phyloP scores from a whole-genome alignment of 2,888 invertebrate genomes.

The Torymus tubicola region DNA sequence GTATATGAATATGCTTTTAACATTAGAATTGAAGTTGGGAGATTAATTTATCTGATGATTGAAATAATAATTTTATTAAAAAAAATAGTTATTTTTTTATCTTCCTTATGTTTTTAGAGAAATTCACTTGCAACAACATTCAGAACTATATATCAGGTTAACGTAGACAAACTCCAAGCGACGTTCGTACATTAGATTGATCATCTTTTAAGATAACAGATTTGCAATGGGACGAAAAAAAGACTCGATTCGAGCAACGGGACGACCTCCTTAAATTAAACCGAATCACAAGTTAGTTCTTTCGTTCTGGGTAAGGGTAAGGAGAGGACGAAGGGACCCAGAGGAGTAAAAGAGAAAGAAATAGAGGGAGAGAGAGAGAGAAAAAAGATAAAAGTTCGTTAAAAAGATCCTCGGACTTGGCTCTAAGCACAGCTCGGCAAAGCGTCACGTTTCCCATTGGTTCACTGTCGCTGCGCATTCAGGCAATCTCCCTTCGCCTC shows the following conservation, averaged over 20 bases:
- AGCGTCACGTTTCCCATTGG: conserved; percentile 48
- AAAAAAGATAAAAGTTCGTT: conserved; percentile 38
- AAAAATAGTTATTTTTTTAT: no score
- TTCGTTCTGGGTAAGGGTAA: background rate
- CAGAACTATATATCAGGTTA: no score
- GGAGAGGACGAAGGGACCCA: no score
- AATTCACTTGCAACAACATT: no score
- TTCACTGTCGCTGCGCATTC: conserved; percentile 31
- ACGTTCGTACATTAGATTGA: no score
- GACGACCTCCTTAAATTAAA: conserved; percentile 31
- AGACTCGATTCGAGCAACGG: conserved; percentile 27
- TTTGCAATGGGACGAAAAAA: background rate
- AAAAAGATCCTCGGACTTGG: conserved; percentile 28
- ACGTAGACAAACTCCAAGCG: no score
- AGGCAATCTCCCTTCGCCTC: conserved; percentile 15
- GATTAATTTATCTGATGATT: no score
- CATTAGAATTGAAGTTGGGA: no score
- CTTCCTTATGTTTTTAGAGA: no score
- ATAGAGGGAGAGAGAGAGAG: conserved; percentile 7
- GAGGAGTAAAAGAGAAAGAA: conserved; percentile 3
- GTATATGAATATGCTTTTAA: no score
- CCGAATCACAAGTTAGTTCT: conserved; percentile 20
- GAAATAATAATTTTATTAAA: no score
- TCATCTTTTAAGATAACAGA: background rate
- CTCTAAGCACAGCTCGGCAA: conserved; percentile 12